Evolutionary conservation across 2,888 invertebrate species (phyloP).

Genomic region (Cephus pygmeus): DNA sequence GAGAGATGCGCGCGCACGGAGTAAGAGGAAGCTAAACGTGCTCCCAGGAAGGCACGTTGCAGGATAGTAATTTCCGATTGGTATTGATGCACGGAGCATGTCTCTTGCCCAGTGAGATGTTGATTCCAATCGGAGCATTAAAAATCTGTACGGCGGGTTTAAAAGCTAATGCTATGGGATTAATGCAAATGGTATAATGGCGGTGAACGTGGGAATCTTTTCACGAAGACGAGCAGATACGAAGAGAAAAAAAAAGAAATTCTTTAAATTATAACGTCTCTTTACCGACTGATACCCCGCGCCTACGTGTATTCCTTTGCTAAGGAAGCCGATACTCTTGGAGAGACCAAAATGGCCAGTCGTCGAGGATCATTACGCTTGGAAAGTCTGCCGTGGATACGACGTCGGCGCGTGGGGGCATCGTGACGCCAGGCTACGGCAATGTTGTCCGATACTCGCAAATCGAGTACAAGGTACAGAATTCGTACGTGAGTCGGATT

Average conservation of each 20-base stretch:
- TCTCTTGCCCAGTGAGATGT: background rate
- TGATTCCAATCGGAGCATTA: background rate
- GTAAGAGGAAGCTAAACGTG: background rate
- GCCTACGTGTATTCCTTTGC: background rate
- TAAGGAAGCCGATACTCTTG: background rate
- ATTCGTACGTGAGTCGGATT: constrained; percentile 47
- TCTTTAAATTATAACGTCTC: background rate
- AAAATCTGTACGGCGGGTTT: background rate
- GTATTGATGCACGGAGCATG: background rate
- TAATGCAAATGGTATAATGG: background rate
- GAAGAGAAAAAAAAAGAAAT: background rate
- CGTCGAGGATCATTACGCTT: background rate
- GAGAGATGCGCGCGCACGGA: background rate
- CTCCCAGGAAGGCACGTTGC: background rate
- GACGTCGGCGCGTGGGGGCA: constrained; percentile 20
- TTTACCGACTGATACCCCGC: background rate
- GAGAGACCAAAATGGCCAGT: background rate
- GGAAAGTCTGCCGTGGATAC: background rate
- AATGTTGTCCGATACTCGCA: constrained; percentile 36
- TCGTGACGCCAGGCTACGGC: constrained; percentile 34
- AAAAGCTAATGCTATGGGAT: background rate
- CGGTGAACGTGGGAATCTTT: background rate
- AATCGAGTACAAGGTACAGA: constrained; percentile 51
- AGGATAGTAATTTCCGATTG: background rate
- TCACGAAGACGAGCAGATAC: background rate